Base-by-base conservation (phyloP, 2,113 vertebrate genomes). In the Dermatemys mawii region DNA sequence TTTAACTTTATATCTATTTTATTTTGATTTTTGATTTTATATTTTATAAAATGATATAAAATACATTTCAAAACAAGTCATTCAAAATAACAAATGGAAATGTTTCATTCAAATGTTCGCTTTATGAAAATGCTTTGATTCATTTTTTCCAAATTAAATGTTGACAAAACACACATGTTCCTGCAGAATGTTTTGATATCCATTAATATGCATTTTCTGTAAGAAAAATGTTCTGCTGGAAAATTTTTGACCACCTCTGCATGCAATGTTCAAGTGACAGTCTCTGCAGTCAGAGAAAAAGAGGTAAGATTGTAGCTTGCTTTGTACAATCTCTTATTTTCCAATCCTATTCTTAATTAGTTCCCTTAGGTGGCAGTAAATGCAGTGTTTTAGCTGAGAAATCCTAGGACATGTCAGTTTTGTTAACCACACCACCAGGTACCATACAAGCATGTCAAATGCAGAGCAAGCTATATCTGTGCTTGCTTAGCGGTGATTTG, bases 281-380 rank as follows among this genome's bases (percentile, higher is more conserved):
- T 85, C 84, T 63, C 75, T 84, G 51, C 50, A 51, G 17, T 16
- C 29, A 41, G 16, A 49, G 22, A 38, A 75, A 82, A 67, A 78
- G 12, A 51, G 12, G 14, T 16, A 55, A 83, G 17, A 53, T 70
- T 89, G 53, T 60, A 44, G 80, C 84, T n/a, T 84, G 44, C 17
- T 19, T 46, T 67, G 11, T 57, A 35, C 16, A 14, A 26, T 81
- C 21, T n/a, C 6, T 16, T 57, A 19, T 60, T 83, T 78, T 94
- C 38, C 75, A 76, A 73, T 75, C 14, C 48, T 5, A 17, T 83
- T 84, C 1, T 1, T 87, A 51, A 14, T 73, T 81, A 13, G 17
- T 29, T 89, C 84, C 83, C 89, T 90, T 35, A 55, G 75, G 83
- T 83, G 84, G 78, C 54, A 29, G 49, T 54, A 87, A 60, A 73